Conservation (phyloP, 2,888 invertebrate species). For the Phaedon cochleariae region DNA sequence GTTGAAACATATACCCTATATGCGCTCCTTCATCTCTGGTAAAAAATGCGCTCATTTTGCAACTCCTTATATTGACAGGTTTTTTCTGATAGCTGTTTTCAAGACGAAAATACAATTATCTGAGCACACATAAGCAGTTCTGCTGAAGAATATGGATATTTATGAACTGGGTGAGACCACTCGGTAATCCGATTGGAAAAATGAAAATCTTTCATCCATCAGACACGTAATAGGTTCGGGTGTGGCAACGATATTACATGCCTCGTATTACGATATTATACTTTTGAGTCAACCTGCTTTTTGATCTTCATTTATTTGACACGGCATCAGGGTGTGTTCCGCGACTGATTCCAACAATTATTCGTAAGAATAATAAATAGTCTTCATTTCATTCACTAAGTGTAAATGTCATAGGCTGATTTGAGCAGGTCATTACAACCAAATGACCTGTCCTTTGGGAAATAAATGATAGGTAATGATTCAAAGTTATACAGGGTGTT, state of each 20-base stretch:
- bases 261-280: slow-evolving; percentile 29
- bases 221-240: slow-evolving; percentile 20
- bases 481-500: too few relatives aligned
- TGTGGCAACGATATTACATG: slow-evolving; percentile 30
- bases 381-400: slow-evolving; percentile 4
- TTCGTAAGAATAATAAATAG: slow-evolving; percentile 9
- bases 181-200: background rate
- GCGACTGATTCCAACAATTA: background rate
- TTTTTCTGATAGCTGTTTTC: too few relatives aligned
- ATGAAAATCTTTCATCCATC: slow-evolving; percentile 3
- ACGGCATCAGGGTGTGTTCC: slow-evolving; percentile 21
- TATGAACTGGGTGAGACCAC: background rate
- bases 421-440: background rate
- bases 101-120: too few relatives aligned
- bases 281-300: slow-evolving; percentile 16
- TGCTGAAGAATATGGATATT: too few relatives aligned
- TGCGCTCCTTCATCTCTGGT: too few relatives aligned
- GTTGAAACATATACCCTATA: too few relatives aligned
- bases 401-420: slow-evolving; percentile 8
- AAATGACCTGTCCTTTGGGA: slow-evolving; percentile 1
- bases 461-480: background rate
- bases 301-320: slow-evolving; percentile 30
- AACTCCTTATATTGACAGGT: too few relatives aligned
- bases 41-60: too few relatives aligned
- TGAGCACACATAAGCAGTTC: too few relatives aligned